Evolutionary conservation across 2,113 vertebrate species (phyloP).

Genomic region (Pardalotus punctatus): DNA sequence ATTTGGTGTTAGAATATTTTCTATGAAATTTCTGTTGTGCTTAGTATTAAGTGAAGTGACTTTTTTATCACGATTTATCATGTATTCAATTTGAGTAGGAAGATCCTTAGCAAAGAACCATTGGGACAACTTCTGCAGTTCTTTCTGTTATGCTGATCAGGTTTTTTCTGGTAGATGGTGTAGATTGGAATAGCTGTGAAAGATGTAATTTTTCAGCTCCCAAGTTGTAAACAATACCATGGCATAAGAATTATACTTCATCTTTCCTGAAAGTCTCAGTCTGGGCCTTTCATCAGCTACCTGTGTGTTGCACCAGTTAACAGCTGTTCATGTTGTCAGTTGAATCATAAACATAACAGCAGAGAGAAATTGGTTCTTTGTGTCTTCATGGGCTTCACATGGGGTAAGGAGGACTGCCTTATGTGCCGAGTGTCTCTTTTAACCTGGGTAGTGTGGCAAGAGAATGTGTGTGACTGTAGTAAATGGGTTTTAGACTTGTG

Average conservation of each 20-base stretch:
- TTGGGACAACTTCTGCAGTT: background rate
- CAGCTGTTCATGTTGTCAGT: background rate
- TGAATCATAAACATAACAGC: background rate
- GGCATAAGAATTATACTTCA: background rate
- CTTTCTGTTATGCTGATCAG: background rate
- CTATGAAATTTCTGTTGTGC: background rate
- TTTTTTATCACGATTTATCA: background rate
- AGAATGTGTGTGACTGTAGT: background rate
- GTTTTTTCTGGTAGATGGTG: background rate
- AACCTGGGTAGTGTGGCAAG: background rate
- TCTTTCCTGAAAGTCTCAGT: background rate
- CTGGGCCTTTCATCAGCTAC: background rate
- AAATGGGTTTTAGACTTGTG: constrained; percentile 1
- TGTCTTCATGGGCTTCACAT: background rate
- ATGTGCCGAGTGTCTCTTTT: background rate
- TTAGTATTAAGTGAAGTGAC: background rate
- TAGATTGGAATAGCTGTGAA: background rate
- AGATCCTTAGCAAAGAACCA: background rate
- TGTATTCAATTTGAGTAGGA: background rate
- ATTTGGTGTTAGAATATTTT: background rate
- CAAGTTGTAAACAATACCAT: background rate
- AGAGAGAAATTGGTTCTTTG: background rate
- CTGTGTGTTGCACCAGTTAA: background rate
- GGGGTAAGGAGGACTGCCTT: background rate
- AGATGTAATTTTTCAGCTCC: background rate